These are phyloP conservation scores for Drosophila kanapiae DNA, from an alignment of 1,140 invertebrate genomes.

Conservation along the genomic window DNA sequence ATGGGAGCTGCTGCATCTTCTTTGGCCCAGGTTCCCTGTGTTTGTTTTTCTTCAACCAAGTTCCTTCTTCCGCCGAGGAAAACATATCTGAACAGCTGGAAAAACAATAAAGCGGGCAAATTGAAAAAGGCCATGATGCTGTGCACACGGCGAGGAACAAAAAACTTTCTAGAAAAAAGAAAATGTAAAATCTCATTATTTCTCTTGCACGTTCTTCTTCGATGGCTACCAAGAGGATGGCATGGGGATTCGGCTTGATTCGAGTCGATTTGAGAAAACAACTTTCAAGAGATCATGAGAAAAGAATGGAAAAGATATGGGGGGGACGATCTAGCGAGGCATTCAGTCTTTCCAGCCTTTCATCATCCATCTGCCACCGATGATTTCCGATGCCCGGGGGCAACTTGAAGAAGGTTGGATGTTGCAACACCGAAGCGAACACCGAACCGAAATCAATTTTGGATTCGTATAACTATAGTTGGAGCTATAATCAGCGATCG, in stretches of 20 bases:
- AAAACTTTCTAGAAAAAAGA: constrained; percentile 63
- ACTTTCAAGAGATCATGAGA: constrained; percentile 43
- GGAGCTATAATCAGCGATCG: constrained; percentile 22
- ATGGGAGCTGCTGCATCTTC: constrained; percentile 25
- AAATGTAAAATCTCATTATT: constrained; percentile 57
- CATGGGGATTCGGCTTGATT: neutral
- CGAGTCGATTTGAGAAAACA: constrained; percentile 41
- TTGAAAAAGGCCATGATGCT: constrained; percentile 26
- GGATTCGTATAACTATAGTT: constrained; percentile 3
- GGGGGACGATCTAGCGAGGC: neutral
- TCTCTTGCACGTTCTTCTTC: constrained; percentile 59
- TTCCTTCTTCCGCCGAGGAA: constrained; percentile 40
- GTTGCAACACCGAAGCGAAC: neutral
- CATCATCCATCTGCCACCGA: constrained; percentile 26
- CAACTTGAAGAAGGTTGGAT: neutral
- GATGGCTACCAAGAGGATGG: constrained; percentile 16
- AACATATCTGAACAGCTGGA: constrained; percentile 26
- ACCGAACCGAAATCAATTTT: constrained; percentile 34
- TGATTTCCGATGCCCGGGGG: constrained; percentile 5
- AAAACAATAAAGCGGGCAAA: constrained; percentile 36
- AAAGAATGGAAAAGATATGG: constrained; percentile 34
- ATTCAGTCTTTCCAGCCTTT: constrained; percentile 11
- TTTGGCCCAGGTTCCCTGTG: neutral
- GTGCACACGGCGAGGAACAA: constrained; percentile 1
- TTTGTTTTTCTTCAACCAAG: constrained; percentile 4